Percentiles rank a stretch among this genome's conserved stretches.
phyloP scores from a whole-genome alignment of 2,888 invertebrate species.

The Hemicrepidius hirtus region DNA sequence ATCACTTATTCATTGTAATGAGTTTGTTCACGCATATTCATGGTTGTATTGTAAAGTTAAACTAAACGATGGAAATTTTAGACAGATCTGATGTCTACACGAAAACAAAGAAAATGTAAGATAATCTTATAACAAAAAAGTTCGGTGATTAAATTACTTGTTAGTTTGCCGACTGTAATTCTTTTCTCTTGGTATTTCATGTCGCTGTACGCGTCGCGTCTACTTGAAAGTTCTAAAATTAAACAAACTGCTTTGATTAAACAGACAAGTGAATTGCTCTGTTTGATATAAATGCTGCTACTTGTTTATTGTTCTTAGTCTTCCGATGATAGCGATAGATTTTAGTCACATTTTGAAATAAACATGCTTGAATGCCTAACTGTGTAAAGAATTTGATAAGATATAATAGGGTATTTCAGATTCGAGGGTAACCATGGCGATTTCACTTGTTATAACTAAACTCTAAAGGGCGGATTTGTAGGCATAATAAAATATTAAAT shows the following conservation, averaged over 20 bases:
- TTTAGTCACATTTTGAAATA: background rate
- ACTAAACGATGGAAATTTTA: constrained; percentile 8
- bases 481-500: no score
- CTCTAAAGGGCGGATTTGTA: no score
- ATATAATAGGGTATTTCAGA: background rate
- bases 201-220: no score
- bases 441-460: no score
- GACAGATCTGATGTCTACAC: constrained; percentile 3
- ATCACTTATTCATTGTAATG: background rate
- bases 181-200: constrained; percentile 17
- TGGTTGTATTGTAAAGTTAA: constrained; percentile 18
- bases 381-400: background rate
- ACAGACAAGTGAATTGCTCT: constrained; percentile 35
- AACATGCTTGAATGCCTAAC: background rate
- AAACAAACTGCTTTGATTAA: constrained; percentile 21
- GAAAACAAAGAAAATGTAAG: constrained; percentile 27
- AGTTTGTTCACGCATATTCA: background rate
- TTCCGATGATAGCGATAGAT: constrained; percentile 12
- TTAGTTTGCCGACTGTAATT: constrained; percentile 29
- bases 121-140: constrained; percentile 27
- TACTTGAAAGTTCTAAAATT: constrained; percentile 30
- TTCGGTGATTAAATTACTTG: constrained; percentile 36
- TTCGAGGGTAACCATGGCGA: no score
- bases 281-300: constrained; percentile 23
- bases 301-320: constrained; percentile 28